Base-by-base conservation (phyloP, 2,888 invertebrate species). In the Dynastes hyllus region DNA sequence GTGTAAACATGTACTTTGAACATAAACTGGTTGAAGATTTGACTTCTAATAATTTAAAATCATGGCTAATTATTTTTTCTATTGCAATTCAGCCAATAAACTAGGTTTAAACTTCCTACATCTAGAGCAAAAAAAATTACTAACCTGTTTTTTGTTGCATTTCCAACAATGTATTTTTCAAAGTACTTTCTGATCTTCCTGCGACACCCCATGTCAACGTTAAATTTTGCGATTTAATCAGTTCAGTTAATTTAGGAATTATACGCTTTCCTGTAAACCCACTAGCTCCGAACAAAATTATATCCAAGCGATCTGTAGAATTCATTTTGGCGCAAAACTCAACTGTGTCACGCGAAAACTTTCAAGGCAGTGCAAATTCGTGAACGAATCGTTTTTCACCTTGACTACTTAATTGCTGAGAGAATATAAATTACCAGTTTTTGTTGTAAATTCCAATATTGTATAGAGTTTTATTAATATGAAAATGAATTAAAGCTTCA, bases 251-350 rank as follows among this genome's bases (percentile, higher is more conserved):
- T 85, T 95, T 93, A 82, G 92, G 91, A 0, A 97, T 95, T 0
- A 95, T 94, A 88, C 94, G 93, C 87, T 95, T 94, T 1, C 98
- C 99, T 0, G 98, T 98, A 88, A 94, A 98, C 37, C 98, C 98
- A 0, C 96, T 94, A 0, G 98, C 98, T 29, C 98, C 99, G 87
- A 98, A 98, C 85, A 99, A 93, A 6, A 99, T 92, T 3, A 98
- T 86, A 89, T 98, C 97, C 67, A 95, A 85, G 29, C 92, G 90
- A 73, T 88, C 27, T 63, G 29, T 1, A 29, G 4, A 81, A 2
- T 84, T 82, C 88, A 88, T 88, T 71, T 45, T 67, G 27, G 27
- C 13, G 6, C 13, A 32, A 63, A 63, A 63, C 8, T 8, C 4
- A 37, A 37, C 37, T 6, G 37, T 37, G 6, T 37, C 37, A 6